Evolutionary conservation across 2,888 invertebrate species (phyloP).

Genomic region (Campoletis raptor): DNA sequence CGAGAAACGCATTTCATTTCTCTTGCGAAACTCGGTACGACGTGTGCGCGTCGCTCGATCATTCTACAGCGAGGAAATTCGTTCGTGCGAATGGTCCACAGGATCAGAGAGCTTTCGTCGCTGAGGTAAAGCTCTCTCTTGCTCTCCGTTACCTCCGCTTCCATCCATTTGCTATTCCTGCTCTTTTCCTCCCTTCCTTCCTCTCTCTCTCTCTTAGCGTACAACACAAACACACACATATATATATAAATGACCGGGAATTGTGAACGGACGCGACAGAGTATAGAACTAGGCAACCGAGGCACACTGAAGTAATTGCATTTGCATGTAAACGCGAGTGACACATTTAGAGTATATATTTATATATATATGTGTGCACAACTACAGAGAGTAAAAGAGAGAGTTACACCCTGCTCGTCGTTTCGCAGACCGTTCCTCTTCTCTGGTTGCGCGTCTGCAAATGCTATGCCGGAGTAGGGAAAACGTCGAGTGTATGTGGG

Average conservation of each 20-base stretch:
- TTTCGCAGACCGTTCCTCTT: conserved; percentile 43
- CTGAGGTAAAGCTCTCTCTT: conserved; percentile 43
- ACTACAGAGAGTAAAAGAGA: conserved; percentile 7
- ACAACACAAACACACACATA: not conserved
- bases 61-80: conserved; percentile 58
- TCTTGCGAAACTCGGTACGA: conserved; percentile 64
- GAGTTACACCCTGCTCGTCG: conserved; percentile 38
- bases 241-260: conserved; percentile 48
- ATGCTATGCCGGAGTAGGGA: conserved; percentile 31
- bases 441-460: conserved; percentile 51
- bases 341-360: conserved; percentile 65
- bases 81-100: conserved; percentile 54
- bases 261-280: conserved; percentile 49
- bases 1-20: conserved; percentile 62
- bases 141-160: conserved; percentile 15
- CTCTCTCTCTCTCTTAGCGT: not conserved
- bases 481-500: conserved; percentile 50
- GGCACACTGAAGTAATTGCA: conserved; percentile 76
- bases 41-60: conserved; percentile 66
- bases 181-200: conserved; percentile 17
- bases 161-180: conserved; percentile 59
- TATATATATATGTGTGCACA: conserved; percentile 27
- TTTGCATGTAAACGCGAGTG: conserved; percentile 76
- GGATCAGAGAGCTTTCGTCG: conserved; percentile 56
- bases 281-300: conserved; percentile 62